Base-by-base conservation (phyloP, 1,140 invertebrate genomes). In the Phocides pigmalion region DNA sequence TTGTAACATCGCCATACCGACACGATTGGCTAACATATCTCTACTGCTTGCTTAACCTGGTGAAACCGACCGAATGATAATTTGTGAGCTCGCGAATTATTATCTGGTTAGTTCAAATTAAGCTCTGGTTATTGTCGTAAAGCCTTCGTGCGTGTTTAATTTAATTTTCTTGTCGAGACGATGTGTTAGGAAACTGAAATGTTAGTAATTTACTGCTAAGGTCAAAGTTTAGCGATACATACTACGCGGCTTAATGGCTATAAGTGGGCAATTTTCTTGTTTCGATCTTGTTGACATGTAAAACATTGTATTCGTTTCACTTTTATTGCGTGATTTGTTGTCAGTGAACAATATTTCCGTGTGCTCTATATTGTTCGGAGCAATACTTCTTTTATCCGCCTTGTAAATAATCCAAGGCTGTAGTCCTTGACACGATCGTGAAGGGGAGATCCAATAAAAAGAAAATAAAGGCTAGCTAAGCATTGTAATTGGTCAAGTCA, bases 11-110 rank as follows among this genome's bases (percentile, higher is more conserved):
- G 16, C 47, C 16, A 32, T n/a, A n/a, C n/a, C n/a, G n/a, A n/a
- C 14, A 32, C 9, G 47, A 65, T 62, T 73, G 65, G 53, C 76
- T 68, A 84, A 75, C 73, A 76, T 75, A 81, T 82, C 32, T 79
- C 74, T 72, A 81, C 76, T 72, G 74, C 79, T 84, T 90, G 81
- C 85, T 85, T 86, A 88, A 90, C 72, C 66, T 73, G 68, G 80
- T 87, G 77, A 72, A 81, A 70, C 71, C 76, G 70, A 80, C 75
- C 76, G 74, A 70, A 83, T 79, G 76, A 76, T 84, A 84, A 87
- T 89, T 85, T 82, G 80, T 70, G 78, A 69, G 73, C 70, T 70
- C 72, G 77, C 73, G 72, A 76, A 76, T 74, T 71, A 74, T 71
- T 59, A 66, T 67, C 68, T 66, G 62, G 70, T 68, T 67, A 68